phyloP scores from a whole-genome alignment of 2,113 vertebrate species.

The Xerus inauris region DNA sequence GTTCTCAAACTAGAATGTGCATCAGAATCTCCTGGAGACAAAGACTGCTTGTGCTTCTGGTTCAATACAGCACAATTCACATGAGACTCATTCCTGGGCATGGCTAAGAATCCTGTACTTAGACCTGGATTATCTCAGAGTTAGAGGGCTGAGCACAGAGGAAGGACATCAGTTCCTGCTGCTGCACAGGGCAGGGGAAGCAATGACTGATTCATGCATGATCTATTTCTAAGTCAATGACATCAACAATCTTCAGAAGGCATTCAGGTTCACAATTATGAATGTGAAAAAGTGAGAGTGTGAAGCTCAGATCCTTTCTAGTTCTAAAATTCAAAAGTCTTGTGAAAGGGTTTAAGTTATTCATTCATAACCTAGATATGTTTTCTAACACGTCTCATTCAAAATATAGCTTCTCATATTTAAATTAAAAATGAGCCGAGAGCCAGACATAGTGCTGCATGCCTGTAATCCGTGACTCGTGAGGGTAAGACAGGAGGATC shows the following conservation, averaged over 20 bases:
- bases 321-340: background rate
- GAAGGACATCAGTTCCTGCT: background rate
- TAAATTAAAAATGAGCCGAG: background rate
- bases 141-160: background rate
- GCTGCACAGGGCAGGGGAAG: background rate
- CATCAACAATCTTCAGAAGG: background rate
- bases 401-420: slow-evolving; percentile 38
- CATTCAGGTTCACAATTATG: background rate
- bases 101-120: background rate
- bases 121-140: background rate
- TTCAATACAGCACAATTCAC: background rate
- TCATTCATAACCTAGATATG: background rate
- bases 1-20: background rate
- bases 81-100: background rate
- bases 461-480: too few species aligned
- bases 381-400: slow-evolving; percentile 21
- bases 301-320: background rate
- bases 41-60: background rate
- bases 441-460: too few species aligned
- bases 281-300: background rate
- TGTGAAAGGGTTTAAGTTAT: background rate
- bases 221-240: background rate
- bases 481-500: too few species aligned
- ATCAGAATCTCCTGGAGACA: background rate
- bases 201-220: background rate